Base-by-base conservation (phyloP, 2,797 vertebrate species). In the Acanthis flammea region DNA sequence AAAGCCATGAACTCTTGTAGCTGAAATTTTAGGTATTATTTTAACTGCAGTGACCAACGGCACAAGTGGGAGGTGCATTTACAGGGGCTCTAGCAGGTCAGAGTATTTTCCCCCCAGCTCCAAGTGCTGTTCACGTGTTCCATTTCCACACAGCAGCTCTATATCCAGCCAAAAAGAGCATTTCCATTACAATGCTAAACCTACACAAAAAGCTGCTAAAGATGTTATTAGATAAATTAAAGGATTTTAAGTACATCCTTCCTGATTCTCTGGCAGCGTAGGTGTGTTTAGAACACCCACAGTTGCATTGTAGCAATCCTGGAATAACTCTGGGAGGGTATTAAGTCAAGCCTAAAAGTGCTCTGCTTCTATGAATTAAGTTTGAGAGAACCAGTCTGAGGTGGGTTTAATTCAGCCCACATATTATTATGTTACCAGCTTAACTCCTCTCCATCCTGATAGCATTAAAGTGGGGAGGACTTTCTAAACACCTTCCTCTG, bases 221-320 rank as follows among this genome's bases (percentile, higher is more conserved):
- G 97, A 96, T 95, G 92, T 97, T 97, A 97, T 97, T 97, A 98
- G 97, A 96, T 96, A 97, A 98, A 98, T 98, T 96, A 98, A 95
- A 92, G 95, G 97, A 96, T 97, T 95, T 97, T 93, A 93, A 98
- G 95, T 95, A 97, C 94, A 96, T 97, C 96, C 97, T 98, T 97
- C 97, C 97, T 97, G 96, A 96, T 97, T 96, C 72, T 81, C 80
- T 92, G 94, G 92, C 92, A 89, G 77, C 10, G 95, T 97, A 97
- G 97, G 97, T 91, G 97, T 96, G 81, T 86, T 94, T 90, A 92
- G 71, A 96, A 96, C 92, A 95, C 96, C 97, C 97, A 95, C 96
- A 92, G 97, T 92, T 97, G 96, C 96, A 88, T 30, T 95, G 96
- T 93, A 72, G 92, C 95, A 92, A n/a, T 81, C 96, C 96, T 93